These are phyloP conservation scores for Meloidogyne hapla DNA, from an alignment of 1,140 invertebrate species.

Conservation along the genomic window DNA sequence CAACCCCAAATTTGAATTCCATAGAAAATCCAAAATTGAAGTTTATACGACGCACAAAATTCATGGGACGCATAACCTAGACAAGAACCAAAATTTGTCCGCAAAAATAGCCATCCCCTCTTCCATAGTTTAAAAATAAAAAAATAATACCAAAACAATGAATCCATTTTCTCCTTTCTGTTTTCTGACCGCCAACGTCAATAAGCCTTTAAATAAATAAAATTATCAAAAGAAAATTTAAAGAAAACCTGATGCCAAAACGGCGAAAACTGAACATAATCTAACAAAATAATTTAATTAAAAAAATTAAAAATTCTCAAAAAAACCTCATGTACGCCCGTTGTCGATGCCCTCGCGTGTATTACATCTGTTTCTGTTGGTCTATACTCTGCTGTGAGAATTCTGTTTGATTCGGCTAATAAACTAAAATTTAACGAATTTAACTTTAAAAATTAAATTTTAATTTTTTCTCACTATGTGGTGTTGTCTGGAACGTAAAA, in stretches of 20 bases:
- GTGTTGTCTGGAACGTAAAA: slow-evolving; percentile 49
- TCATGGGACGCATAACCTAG: too few relatives aligned
- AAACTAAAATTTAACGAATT: slow-evolving; percentile 28
- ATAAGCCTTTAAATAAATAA: slow-evolving; percentile 42
- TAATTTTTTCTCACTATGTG: slow-evolving; percentile 34
- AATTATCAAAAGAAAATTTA: slow-evolving; percentile 14
- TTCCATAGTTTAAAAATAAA: neutral
- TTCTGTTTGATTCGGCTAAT: slow-evolving; percentile 43
- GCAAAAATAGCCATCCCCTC: too few relatives aligned
- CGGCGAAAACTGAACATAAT: slow-evolving; percentile 37
- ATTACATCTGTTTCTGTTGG: slow-evolving; percentile 44
- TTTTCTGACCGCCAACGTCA: slow-evolving; percentile 51
- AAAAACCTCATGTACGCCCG: slow-evolving; percentile 51
- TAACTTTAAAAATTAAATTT: neutral
- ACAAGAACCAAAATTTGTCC: too few relatives aligned
- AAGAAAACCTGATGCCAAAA: slow-evolving; percentile 42
- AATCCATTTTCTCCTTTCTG: slow-evolving; percentile 52
- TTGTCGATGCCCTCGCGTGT: slow-evolving; percentile 51
- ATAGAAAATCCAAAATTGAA: too few relatives aligned
- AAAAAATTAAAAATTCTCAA: neutral
- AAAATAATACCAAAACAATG: slow-evolving; percentile 40
- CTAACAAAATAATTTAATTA: neutral
- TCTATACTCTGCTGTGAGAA: slow-evolving; percentile 32
- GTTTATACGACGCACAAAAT: too few relatives aligned
- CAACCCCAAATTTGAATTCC: too few relatives aligned